A percentile compares a stretch with the other conserved stretches of the same genome.
Evolutionary conservation across 2,797 vertebrate genomes (phyloP).

Genomic region (Poeciliopsis presidionis): DNA sequence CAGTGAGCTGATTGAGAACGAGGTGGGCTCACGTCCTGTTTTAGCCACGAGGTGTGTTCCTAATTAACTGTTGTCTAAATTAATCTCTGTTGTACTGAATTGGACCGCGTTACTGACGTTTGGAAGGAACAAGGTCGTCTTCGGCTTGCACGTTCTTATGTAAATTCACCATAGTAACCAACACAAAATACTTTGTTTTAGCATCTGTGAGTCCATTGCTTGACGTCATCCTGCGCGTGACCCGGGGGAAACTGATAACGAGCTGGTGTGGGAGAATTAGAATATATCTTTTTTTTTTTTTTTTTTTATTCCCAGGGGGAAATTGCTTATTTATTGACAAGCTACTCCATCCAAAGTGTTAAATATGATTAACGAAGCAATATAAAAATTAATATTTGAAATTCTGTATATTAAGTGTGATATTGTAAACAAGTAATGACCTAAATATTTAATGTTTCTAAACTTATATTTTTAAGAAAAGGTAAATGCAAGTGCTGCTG

Average conservation of each 20-base stretch:
- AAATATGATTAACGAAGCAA: too few species aligned
- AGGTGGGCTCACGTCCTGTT: slow-evolving; percentile 52
- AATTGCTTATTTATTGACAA: too few species aligned
- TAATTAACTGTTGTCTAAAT: neutral
- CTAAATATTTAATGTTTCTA: too few species aligned
- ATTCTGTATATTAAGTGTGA: too few species aligned
- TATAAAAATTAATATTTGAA: too few species aligned
- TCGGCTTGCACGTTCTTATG: neutral
- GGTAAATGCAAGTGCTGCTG: neutral
- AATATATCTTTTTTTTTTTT: too few species aligned
- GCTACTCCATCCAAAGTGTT: too few species aligned
- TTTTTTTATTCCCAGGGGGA: too few species aligned
- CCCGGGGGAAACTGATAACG: neutral
- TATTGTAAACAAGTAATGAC: too few species aligned
- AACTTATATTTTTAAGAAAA: too few species aligned
- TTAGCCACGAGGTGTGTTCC: too few species aligned
- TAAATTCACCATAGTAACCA: neutral
- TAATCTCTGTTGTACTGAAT: neutral
- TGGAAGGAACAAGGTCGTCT: neutral
- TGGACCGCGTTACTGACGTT: neutral
- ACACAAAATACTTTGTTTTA: neutral
- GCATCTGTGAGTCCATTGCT: neutral
- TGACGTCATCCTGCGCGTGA: neutral
- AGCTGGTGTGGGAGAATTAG: neutral
- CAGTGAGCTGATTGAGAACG: slow-evolving; percentile 81